Evolutionary conservation across 2,888 invertebrate species (phyloP).

Genomic region (Ectemnius cavifrons): DNA sequence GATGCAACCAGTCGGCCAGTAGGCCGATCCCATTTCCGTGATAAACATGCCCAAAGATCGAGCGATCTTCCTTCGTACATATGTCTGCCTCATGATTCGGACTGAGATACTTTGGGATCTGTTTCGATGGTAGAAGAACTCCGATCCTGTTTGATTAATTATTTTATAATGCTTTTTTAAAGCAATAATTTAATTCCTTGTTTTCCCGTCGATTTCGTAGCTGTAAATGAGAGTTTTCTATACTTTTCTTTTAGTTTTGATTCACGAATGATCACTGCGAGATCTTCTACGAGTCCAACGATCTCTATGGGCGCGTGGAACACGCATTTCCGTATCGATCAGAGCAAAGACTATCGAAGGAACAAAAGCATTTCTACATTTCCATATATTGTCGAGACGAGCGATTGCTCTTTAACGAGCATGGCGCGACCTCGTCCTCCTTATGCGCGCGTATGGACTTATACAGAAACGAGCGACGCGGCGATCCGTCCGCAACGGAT

Average conservation of each 20-base stretch:
- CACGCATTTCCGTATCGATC: constrained; percentile 15
- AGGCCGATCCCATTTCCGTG: constrained; percentile 37
- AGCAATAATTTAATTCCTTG: too few relatives aligned
- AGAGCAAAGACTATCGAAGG: background rate
- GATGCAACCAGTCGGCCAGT: constrained; percentile 35
- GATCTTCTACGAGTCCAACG: background rate
- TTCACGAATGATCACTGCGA: too few relatives aligned
- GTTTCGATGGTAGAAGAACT: too few relatives aligned
- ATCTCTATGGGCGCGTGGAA: constrained; percentile 22
- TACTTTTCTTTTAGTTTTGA: too few relatives aligned
- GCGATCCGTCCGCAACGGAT: constrained; percentile 11
- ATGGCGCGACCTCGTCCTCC: constrained; percentile 23
- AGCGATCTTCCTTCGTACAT: too few relatives aligned
- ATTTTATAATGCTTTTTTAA: too few relatives aligned
- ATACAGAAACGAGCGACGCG: background rate
- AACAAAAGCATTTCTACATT: constrained; percentile 11
- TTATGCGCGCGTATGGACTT: constrained; percentile 3
- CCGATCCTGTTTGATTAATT: too few relatives aligned
- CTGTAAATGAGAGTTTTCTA: too few relatives aligned
- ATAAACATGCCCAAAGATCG: constrained; percentile 10
- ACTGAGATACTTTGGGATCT: too few relatives aligned
- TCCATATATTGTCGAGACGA: constrained; percentile 13
- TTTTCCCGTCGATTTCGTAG: too few relatives aligned
- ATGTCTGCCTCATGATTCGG: too few relatives aligned
- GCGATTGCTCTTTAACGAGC: constrained; percentile 11